These are phyloP conservation scores for Thermophis baileyi DNA, from an alignment of 2,113 vertebrate species.

Conservation along the genomic window DNA sequence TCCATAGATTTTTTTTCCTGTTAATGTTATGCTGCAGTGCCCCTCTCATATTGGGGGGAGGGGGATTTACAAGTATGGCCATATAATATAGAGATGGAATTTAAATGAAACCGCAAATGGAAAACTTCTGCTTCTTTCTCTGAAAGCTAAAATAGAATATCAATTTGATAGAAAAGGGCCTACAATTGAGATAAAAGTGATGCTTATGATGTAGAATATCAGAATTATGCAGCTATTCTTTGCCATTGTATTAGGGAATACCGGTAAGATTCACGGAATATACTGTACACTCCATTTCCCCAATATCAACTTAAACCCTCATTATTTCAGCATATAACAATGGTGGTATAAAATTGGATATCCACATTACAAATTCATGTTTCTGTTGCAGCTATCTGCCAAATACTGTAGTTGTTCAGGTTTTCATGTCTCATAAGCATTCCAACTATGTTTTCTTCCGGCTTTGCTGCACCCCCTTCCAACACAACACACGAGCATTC, in stretches of 20 bases:
- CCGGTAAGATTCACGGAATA: neutral
- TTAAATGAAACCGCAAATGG: neutral
- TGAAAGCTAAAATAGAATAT: neutral
- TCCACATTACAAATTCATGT: neutral
- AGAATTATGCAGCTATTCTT: neutral
- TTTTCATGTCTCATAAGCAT: neutral
- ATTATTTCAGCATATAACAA: neutral
- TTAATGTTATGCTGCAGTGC: neutral
- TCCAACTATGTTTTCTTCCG: neutral
- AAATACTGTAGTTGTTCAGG: neutral
- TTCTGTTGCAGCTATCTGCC: neutral
- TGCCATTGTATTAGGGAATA: neutral
- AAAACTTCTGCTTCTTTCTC: neutral
- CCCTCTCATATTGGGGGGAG: neutral
- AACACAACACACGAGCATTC: neutral
- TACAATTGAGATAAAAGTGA: neutral
- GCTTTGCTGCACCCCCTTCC: neutral
- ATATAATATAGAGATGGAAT: neutral
- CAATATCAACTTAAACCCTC: neutral
- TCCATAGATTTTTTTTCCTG: neutral
- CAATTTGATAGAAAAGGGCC: neutral
- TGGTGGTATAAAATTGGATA: neutral
- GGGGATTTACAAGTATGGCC: neutral
- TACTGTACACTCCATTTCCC: neutral
- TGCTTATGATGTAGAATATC: neutral